These are phyloP conservation scores for Coptodon rendalli DNA, from an alignment of 2,113 vertebrate genomes.

Conservation along the genomic window DNA sequence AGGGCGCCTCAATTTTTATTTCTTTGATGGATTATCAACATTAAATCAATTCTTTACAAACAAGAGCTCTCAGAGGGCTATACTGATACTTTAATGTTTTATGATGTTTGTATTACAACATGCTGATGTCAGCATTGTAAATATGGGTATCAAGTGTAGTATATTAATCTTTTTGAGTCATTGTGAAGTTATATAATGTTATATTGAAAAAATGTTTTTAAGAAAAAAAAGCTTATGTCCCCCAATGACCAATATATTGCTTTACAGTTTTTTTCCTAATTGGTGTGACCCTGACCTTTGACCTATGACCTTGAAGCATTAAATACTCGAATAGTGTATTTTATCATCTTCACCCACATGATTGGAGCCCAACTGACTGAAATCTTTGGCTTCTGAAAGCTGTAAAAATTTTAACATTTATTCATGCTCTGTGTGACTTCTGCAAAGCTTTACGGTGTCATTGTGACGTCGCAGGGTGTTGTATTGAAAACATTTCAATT, in stretches of 20 bases:
- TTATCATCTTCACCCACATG: neutral
- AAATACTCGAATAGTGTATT: neutral
- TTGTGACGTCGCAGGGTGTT: neutral
- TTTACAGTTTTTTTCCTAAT: neutral
- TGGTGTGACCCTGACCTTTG: neutral
- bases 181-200: neutral
- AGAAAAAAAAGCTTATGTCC: neutral
- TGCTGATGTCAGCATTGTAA: neutral
- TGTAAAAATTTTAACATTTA: neutral
- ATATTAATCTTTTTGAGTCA: neutral
- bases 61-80: neutral
- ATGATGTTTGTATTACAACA: neutral
- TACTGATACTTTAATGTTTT: neutral
- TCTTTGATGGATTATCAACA: neutral
- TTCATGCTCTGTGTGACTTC: neutral
- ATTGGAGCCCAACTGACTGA: neutral
- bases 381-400: neutral
- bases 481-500: neutral
- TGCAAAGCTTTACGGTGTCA: neutral
- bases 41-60: neutral
- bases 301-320: neutral
- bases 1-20: neutral
- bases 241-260: neutral
- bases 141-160: neutral
- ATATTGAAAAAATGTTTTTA: neutral